Conservation (phyloP, 2,888 invertebrate genomes). For the Tupiocoris notatus region DNA sequence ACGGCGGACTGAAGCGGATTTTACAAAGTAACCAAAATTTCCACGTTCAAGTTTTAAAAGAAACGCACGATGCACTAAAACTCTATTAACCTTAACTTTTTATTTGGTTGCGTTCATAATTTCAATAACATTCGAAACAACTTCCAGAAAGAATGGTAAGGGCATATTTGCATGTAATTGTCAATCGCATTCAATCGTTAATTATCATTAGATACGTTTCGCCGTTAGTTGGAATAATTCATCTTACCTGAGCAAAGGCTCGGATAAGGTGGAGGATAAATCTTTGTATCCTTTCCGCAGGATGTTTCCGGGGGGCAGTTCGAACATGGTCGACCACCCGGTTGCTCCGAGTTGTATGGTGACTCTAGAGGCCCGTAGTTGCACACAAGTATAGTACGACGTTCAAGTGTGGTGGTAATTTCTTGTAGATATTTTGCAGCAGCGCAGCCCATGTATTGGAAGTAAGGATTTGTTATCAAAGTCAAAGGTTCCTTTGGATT, state of each 20-base stretch:
- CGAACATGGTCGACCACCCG: not conserved
- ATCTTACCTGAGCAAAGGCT: conserved; percentile 11
- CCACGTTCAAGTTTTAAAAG: too few species aligned
- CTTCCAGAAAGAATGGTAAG: too few species aligned
- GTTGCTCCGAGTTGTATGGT: not conserved
- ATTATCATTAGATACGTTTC: too few species aligned
- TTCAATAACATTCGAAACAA: too few species aligned
- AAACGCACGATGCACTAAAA: too few species aligned
- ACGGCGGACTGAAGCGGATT: too few species aligned
- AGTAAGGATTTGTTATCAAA: conserved; percentile 12
- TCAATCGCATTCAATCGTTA: too few species aligned
- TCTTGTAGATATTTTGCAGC: conserved; percentile 3
- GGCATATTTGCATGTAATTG: too few species aligned
- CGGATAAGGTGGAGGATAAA: not conserved
- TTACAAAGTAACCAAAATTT: too few species aligned
- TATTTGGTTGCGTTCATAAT: too few species aligned
- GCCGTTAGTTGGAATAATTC: not conserved
- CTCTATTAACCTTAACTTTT: too few species aligned
- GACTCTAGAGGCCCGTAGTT: conserved; percentile 3
- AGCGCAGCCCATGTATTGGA: conserved; percentile 9
- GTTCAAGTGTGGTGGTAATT: not conserved
- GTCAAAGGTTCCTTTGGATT: not conserved
- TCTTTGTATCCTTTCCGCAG: not conserved
- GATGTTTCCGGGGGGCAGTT: not conserved
- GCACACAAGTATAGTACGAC: not conserved